Percentiles rank a stretch among this genome's conserved stretches.
These are phyloP conservation scores for Galemys pyrenaicus DNA, from an alignment of 2,113 vertebrate species.

Conservation along the genomic window DNA sequence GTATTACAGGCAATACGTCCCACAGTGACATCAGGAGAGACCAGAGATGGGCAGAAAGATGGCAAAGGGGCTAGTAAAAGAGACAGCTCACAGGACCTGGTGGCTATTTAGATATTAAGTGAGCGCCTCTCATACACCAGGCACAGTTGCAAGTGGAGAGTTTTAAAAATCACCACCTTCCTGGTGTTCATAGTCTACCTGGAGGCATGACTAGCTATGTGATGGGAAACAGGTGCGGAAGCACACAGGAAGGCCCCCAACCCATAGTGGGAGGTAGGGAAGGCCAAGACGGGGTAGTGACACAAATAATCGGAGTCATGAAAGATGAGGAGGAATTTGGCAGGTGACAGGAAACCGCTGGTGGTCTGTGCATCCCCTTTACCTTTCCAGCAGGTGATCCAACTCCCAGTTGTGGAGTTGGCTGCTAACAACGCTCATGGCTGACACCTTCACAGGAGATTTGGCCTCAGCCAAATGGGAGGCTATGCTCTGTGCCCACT, in stretches of 20 bases:
- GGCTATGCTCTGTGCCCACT: not conserved
- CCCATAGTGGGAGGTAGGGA: not conserved
- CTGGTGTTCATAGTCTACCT: not conserved
- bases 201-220: not conserved
- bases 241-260: not conserved
- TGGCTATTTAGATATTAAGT: slow-evolving; percentile 3
- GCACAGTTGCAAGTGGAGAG: not conserved
- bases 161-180: slow-evolving; percentile 16
- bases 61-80: slow-evolving; percentile 21
- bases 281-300: not conserved
- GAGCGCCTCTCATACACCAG: not conserved
- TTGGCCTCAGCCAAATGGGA: not conserved
- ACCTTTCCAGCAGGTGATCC: not conserved
- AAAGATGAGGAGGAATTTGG: not conserved
- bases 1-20: not conserved
- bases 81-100: not conserved
- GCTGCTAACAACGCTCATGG: not conserved
- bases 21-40: not conserved
- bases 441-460: not conserved
- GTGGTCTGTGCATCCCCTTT: not conserved
- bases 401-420: not conserved
- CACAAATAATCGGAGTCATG: not conserved
- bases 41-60: slow-evolving; percentile 34
- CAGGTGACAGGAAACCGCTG: not conserved
- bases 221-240: not conserved